These are phyloP conservation scores for Alligator sinensis DNA, from an alignment of 2,113 vertebrate genomes.

Conservation along the genomic window DNA sequence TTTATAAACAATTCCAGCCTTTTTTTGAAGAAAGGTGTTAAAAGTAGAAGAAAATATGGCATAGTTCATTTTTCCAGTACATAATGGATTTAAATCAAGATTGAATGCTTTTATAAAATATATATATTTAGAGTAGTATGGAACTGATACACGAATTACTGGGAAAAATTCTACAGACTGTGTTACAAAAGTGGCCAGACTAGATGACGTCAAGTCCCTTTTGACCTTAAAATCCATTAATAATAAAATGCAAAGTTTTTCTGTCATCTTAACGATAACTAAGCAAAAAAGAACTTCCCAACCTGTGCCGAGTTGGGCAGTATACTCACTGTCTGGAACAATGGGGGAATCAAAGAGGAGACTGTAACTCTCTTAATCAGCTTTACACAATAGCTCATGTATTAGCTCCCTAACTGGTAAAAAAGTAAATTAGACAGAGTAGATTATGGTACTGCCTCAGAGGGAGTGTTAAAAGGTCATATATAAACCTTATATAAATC, in stretches of 20 bases:
- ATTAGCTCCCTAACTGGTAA: not conserved
- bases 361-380: not conserved
- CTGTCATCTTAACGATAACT: too few relatives aligned
- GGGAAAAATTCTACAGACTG: not conserved
- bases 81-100: not conserved
- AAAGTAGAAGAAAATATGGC: not conserved
- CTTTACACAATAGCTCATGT: not conserved
- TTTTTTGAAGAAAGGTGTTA: not conserved
- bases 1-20: accelerated
- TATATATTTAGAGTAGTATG: not conserved
- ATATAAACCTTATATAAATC: not conserved
- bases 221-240: not conserved
- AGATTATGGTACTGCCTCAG: not conserved
- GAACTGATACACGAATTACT: not conserved
- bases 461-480: not conserved
- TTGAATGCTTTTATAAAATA: not conserved
- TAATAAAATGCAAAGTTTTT: not conserved
- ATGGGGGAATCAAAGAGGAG: not conserved
- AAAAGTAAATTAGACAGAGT: not conserved
- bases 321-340: not conserved
- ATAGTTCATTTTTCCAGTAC: not conserved
- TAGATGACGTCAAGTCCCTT: not conserved
- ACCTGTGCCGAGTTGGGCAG: not conserved
- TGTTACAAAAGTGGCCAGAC: not conserved
- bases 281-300: too few relatives aligned